Conservation (phyloP, 2,888 invertebrate species). For the Syrphus vitripennis region DNA sequence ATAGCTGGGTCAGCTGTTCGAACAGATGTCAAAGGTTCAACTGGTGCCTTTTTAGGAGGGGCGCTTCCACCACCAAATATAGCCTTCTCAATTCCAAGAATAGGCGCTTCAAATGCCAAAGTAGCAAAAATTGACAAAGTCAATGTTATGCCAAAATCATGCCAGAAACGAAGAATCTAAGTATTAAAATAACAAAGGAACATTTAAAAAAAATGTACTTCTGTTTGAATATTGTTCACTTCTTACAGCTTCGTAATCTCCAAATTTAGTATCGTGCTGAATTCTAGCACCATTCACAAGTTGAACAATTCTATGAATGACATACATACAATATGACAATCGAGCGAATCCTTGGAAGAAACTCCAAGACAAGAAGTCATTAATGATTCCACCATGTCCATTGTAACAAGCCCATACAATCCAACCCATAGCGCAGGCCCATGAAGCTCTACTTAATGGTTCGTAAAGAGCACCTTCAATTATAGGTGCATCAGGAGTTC, state of each 20-base stretch:
- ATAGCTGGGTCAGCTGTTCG: conserved; percentile 16
- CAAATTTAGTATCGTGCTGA: conserved; percentile 78
- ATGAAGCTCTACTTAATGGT: conserved; percentile 77
- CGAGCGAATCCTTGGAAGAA: conserved; percentile 79
- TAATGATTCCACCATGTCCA: conserved; percentile 79
- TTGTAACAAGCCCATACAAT: conserved; percentile 80
- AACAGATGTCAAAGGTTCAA: conserved; percentile 27
- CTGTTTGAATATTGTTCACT: neutral
- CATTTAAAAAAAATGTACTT: neutral
- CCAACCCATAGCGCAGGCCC: conserved; percentile 79
- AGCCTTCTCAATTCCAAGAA: conserved; percentile 81
- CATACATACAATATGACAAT: conserved; percentile 79
- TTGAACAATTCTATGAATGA: conserved; percentile 79
- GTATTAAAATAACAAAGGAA: conserved; percentile 41
- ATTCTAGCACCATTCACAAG: conserved; percentile 76
- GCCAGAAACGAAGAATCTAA: conserved; percentile 81
- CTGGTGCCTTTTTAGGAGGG: conserved; percentile 69
- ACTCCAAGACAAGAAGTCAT: conserved; percentile 78
- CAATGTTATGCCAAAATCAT: conserved; percentile 80
- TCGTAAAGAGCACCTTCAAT: conserved; percentile 79
- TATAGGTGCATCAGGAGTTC: conserved; percentile 74
- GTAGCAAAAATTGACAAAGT: conserved; percentile 80
- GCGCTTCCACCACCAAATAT: conserved; percentile 75
- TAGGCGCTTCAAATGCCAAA: conserved; percentile 82
- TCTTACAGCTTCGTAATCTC: conserved; percentile 78